Evolutionary conservation across 2,113 vertebrate genomes (phyloP), one percentile per base, ranked within the genome.

Genomic region (Hyla sarda): DNA sequence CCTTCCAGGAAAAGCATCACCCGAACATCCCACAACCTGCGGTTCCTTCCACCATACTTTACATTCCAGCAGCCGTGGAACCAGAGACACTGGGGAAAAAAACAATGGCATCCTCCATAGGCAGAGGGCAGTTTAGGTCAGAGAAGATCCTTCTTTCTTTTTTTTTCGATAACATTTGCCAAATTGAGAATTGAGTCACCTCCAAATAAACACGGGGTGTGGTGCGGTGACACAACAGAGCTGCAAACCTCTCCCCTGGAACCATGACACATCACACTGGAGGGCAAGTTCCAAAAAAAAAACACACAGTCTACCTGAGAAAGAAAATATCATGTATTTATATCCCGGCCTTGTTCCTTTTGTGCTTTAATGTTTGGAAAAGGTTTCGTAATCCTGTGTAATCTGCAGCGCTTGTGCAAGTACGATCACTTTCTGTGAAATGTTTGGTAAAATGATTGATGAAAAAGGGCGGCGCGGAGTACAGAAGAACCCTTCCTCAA

Each of bases 311-410:
- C 78, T 62, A 81, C 77, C 85, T 87, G 78, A 82, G 85, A 87
- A 74, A 60, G 54, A 87, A 82, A 82, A 87, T 50, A 60, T 12
- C 67, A 17, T 74, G 72, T 82, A 87, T 87, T 87, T 87, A 87
- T 82, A 87, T 73, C 52, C 13, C 54, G 28, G 85, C 48, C 85
- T 81, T 67, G 74, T 69, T 81, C 65, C 56, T 81, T n/a, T 60
- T 72, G 58, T 78, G 74, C 21, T 69, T 13, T 71, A 52, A 79
- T 87, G 85, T 87, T 74, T 87, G 71, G 41, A 48, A n/a, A 41
- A 81, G 69, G 17, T 87, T 87, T 87, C 85, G 50, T 87, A 87
- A 87, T 82, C n/a, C 47, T 62, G 30, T 60, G 77, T 87, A 87
- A 87, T n/a, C 67, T 69, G 77, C 11, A 73, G 37, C 67, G 34